Evolutionary conservation across 2,888 invertebrate species (phyloP).

Genomic region (Heteropelma amictum): DNA sequence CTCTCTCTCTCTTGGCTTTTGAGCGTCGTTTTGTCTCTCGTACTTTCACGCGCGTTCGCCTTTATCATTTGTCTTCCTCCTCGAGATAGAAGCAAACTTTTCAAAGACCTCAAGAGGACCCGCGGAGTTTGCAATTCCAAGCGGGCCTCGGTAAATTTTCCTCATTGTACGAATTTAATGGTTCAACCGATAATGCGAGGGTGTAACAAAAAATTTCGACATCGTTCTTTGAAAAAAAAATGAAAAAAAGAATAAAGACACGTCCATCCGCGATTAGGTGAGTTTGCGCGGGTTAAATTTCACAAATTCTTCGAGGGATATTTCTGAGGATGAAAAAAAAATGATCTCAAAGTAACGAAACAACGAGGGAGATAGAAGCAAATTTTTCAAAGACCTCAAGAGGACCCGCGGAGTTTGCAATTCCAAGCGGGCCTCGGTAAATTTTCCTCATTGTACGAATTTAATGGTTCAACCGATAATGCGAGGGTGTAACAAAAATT

Average conservation of each 20-base stretch:
- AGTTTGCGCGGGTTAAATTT: too few species aligned
- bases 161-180: constrained; percentile 60
- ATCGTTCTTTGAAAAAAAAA: too few species aligned
- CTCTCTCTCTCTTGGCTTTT: constrained; percentile 2
- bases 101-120: constrained; percentile 66
- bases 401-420: constrained; percentile 64
- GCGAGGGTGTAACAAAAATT: too few species aligned
- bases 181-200: constrained; percentile 30
- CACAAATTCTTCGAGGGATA: too few species aligned
- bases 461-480: constrained; percentile 51
- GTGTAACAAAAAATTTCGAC: too few species aligned
- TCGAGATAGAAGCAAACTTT: constrained; percentile 69
- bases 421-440: constrained; percentile 59
- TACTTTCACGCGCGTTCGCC: constrained; percentile 45
- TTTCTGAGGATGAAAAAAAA: too few species aligned
- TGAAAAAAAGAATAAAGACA: too few species aligned
- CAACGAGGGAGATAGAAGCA: constrained; percentile 68
- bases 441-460: constrained; percentile 64
- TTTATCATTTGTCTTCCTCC: constrained; percentile 73
- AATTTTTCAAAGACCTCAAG: constrained; percentile 70
- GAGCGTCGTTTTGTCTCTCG: constrained; percentile 27
- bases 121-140: constrained; percentile 62
- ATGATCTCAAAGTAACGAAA: too few species aligned
- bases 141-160: constrained; percentile 67
- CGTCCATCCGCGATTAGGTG: too few species aligned